Evolutionary conservation across 2,113 vertebrate genomes (phyloP).

Genomic region (Eulemur macaco): DNA sequence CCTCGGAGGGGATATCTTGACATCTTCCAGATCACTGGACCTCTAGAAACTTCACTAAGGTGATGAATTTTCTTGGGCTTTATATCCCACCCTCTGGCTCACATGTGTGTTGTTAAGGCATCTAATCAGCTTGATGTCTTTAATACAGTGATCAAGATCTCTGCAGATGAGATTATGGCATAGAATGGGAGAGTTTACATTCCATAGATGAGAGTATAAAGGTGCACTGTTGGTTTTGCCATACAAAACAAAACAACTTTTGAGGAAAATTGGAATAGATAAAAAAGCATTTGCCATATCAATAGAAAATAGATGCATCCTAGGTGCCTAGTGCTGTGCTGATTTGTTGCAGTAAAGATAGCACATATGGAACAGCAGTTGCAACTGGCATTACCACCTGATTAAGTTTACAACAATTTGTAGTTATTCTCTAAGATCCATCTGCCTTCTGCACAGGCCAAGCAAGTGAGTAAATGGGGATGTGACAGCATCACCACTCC

Average conservation of each 20-base stretch:
- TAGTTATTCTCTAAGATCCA: neutral
- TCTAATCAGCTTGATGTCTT: neutral
- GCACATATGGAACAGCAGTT: neutral
- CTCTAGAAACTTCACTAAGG: neutral
- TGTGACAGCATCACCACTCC: no score
- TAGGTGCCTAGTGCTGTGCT: neutral
- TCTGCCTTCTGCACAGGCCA: neutral
- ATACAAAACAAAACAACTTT: neutral
- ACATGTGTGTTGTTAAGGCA: neutral
- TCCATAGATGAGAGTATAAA: neutral
- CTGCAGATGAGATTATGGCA: neutral
- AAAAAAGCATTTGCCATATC: neutral
- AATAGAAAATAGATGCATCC: neutral
- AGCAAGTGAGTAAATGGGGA: neutral
- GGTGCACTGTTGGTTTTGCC: neutral
- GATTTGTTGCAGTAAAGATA: neutral
- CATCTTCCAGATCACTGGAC: neutral
- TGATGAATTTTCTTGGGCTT: neutral
- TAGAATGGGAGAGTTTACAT: neutral
- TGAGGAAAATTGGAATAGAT: neutral
- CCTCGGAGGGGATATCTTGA: neutral
- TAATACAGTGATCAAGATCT: neutral
- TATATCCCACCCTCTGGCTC: neutral
- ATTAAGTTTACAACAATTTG: neutral
- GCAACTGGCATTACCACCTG: neutral